phyloP scores from a whole-genome alignment of 2,113 vertebrate genomes.

The Lucifuga dentata region DNA sequence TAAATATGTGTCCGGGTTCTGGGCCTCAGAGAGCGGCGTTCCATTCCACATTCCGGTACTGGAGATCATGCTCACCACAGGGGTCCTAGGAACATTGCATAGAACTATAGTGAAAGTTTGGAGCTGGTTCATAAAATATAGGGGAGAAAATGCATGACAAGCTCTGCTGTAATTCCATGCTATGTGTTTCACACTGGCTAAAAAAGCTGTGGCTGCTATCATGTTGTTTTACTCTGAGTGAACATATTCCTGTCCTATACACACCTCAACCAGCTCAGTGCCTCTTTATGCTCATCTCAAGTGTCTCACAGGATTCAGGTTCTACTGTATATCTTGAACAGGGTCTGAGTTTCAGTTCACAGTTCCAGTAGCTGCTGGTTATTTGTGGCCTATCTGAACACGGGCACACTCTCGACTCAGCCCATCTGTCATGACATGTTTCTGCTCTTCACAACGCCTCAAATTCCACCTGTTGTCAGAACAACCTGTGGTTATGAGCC shows the following conservation, averaged over 20 bases:
- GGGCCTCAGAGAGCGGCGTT: conserved; percentile 64
- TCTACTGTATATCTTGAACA: conserved; percentile 58
- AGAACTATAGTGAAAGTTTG: conserved; percentile 28
- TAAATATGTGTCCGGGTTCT: conserved; percentile 74
- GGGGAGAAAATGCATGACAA: conserved; percentile 48
- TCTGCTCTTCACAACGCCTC: conserved; percentile 54
- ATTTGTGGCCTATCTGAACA: conserved; percentile 69
- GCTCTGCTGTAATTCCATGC: conserved; percentile 58
- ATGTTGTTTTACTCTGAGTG: conserved; percentile 25
- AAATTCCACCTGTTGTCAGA: conserved; percentile 68
- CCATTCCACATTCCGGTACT: conserved; percentile 74
- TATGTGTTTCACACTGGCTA: conserved; percentile 48
- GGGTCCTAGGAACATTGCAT: conserved; percentile 20
- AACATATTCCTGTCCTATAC: conserved; percentile 33
- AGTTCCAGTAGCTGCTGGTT: conserved; percentile 71
- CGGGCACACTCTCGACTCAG: conserved; percentile 56
- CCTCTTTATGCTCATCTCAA: conserved; percentile 54
- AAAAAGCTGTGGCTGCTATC: conserved; percentile 35
- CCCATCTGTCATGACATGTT: conserved; percentile 69
- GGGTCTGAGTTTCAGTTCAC: conserved; percentile 58
- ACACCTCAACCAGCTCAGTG: conserved; percentile 51
- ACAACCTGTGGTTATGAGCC: conserved; percentile 20
- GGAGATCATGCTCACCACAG: conserved; percentile 43
- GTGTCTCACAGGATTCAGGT: conserved; percentile 56
- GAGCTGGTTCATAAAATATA: conserved; percentile 45